Conservation (phyloP, 2,888 invertebrate genomes). For the Spodoptera picta region DNA sequence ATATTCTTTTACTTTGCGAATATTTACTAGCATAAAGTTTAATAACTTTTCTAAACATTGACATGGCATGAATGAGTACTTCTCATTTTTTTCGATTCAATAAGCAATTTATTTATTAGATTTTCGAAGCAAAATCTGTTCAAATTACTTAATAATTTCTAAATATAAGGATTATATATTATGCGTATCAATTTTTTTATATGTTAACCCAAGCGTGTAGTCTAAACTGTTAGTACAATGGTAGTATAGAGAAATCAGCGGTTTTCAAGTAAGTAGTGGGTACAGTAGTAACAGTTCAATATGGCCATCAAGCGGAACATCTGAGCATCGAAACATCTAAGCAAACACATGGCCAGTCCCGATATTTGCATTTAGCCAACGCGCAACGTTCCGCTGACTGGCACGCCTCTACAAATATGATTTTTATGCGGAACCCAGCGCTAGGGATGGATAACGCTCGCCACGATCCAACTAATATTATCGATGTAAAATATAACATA, state of each 20-base stretch:
- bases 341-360: constrained; percentile 48
- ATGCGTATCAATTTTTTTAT: too few species aligned
- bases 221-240: constrained; percentile 39
- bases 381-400: constrained; percentile 55
- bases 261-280: constrained; percentile 45
- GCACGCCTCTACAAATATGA: constrained; percentile 57
- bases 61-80: neutral
- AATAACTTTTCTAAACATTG: neutral
- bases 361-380: constrained; percentile 59
- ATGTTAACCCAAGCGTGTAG: constrained; percentile 32
- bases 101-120: constrained; percentile 1
- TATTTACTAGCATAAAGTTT: neutral
- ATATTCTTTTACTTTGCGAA: neutral
- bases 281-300: constrained; percentile 33
- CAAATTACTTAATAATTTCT: constrained; percentile 3
- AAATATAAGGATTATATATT: neutral
- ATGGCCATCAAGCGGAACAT: constrained; percentile 50
- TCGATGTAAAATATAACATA: constrained; percentile 24
- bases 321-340: constrained; percentile 48
- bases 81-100: neutral
- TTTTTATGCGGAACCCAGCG: constrained; percentile 58
- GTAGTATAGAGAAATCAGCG: constrained; percentile 54
- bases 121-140: neutral
- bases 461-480: constrained; percentile 39
- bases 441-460: constrained; percentile 40